Evolutionary conservation across 2,888 invertebrate genomes (phyloP), one percentile per base, ranked within the genome.

Genomic region (Torymus texanus): DNA sequence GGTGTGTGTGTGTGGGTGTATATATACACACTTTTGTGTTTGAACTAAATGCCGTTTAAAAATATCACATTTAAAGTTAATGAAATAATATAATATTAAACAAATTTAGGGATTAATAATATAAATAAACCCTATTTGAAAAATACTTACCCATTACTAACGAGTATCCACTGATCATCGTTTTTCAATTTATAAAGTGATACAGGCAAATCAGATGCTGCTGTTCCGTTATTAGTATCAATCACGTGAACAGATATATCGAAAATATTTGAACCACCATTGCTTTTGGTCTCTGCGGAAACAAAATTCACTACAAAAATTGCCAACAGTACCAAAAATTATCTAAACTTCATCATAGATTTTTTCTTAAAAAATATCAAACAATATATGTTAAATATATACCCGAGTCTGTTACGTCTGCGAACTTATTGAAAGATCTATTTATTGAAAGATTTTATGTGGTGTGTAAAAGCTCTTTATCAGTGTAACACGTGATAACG

Each of bases 181-280:
- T 92, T 92, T 53, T 92, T 91, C 50, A 92, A 90, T 87, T 94
- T 93, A 85, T 92, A 93, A 11, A 95, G 88, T 74, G 92, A 93
- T 0, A 95, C 93, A 80, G 92, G 92, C 1, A 95, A 85, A 8
- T 93, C 93, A 0, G 88, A 87, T 0, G 94, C 94, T 0, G 95
- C 94, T 55, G 86, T 87, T 0, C 95, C 95, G 16, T 91, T 91
- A 0, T 94, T 92, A 1, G 94, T 94, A 84, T 96, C 95, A 78
- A 95, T 88, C 0, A 95, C 93, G 87, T 95, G 95, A 0, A 95
- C 94, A 0, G 95, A 94, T 82, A 96, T 91, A 2, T 94, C n/a
- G 12, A 55, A 76, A 29, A 29, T 29, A 29, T 10, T 61, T 62
- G 11, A 21, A 12, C 11, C 18, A 24, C 21, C 2, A 21, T 11